A percentile compares a stretch with the other conserved stretches of the same genome.
phyloP scores from a whole-genome alignment of 2,113 vertebrate genomes.

The Neopipo cinnamomea region DNA sequence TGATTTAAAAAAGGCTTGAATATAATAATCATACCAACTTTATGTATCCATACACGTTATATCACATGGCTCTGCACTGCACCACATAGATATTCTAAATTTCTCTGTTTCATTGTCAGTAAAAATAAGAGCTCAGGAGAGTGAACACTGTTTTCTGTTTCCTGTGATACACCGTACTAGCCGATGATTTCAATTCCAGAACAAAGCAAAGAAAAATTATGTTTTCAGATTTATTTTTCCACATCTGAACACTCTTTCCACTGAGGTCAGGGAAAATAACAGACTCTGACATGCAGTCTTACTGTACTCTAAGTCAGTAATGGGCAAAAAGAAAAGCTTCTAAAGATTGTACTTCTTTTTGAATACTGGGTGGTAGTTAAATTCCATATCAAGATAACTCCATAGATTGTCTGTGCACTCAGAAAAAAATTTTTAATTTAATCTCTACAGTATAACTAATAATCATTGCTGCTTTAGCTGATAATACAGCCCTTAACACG shows the following conservation, averaged over 20 bases:
- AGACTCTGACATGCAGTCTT: neutral
- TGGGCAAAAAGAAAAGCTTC: neutral
- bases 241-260: neutral
- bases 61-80: neutral
- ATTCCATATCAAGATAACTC: neutral
- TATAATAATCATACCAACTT: neutral
- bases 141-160: neutral
- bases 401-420: neutral
- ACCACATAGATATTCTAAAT: neutral
- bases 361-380: neutral
- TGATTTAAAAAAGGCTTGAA: neutral
- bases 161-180: rapidly evolving
- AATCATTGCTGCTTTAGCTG: neutral
- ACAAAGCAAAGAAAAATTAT: neutral
- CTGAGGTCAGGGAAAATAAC: neutral
- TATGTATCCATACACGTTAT: neutral
- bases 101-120: neutral
- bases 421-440: neutral
- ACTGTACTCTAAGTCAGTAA: neutral
- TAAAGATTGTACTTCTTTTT: neutral
- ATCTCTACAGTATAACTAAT: neutral
- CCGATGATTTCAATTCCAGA: neutral
- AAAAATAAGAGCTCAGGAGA: neutral
- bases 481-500: neutral
- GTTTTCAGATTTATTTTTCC: neutral